phyloP scores from a whole-genome alignment of 2,797 vertebrate species.

The Peromyscus eremicus region DNA sequence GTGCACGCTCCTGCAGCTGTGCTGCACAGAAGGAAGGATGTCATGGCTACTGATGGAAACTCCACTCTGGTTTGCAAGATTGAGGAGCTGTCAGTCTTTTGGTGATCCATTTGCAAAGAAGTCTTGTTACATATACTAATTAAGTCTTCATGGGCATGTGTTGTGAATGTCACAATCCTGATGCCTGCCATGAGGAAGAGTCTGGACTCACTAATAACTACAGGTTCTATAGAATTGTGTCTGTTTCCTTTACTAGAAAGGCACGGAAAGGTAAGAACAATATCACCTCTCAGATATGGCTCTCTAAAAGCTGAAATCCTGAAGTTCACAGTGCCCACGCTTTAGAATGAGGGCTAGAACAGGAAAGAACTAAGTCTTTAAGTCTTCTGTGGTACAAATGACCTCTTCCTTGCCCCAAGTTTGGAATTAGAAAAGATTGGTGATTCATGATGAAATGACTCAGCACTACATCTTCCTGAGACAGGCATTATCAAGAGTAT shows the following conservation, averaged over 20 bases:
- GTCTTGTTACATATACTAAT: no score
- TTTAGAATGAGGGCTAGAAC: neutral
- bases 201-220: neutral
- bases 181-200: rapidly evolving
- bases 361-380: neutral
- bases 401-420: neutral
- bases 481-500: no score
- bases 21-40: rapidly evolving
- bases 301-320: neutral
- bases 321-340: rapidly evolving
- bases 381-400: neutral
- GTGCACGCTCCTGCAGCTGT: rapidly evolving
- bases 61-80: neutral
- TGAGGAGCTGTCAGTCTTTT: neutral
- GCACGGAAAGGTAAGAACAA: rapidly evolving
- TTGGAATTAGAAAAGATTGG: no score
- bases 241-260: neutral
- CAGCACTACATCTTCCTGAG: rapidly evolving
- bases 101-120: neutral
- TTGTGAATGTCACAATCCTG: neutral
- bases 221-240: no score
- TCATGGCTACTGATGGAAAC: rapidly evolving
- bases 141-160: rapidly evolving
- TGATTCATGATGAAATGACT: neutral
- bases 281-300: neutral